Evolutionary conservation across 2,113 vertebrate genomes (phyloP).

Genomic region (Pimephales promelas): DNA sequence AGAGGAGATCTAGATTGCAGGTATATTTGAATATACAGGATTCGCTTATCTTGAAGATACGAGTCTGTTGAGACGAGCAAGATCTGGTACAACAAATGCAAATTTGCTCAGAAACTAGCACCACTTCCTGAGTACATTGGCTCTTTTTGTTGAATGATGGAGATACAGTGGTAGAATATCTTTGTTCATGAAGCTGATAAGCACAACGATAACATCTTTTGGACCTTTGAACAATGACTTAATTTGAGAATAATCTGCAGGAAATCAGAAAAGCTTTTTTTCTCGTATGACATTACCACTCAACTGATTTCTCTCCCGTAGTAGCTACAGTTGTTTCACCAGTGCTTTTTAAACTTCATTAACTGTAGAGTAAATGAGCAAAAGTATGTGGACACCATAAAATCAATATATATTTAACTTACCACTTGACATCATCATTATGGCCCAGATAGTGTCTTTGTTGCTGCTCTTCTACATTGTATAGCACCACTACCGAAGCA

Average conservation of each 20-base stretch:
- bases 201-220: background rate
- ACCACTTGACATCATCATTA: conserved; percentile 93
- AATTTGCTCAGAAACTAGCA: conserved; percentile 42
- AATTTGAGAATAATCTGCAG: background rate
- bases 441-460: conserved; percentile 92
- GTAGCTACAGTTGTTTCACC: background rate
- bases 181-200: conserved; percentile 6
- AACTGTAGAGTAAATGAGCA: background rate
- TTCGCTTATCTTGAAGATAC: conserved; percentile 46
- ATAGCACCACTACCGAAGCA: conserved; percentile 87
- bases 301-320: background rate
- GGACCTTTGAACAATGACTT: conserved; percentile 23
- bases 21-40: conserved; percentile 40
- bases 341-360: background rate
- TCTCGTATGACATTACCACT: background rate
- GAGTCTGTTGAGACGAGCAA: background rate
- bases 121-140: conserved; percentile 34
- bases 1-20: background rate
- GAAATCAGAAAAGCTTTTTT: background rate
- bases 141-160: background rate
- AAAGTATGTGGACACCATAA: background rate
- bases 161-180: background rate
- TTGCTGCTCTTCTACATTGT: conserved; percentile 86
- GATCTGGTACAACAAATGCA: conserved; percentile 35
- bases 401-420: conserved; percentile 47